phyloP scores from a whole-genome alignment of 2,797 vertebrate genomes.

The Sebastes elongatus region DNA sequence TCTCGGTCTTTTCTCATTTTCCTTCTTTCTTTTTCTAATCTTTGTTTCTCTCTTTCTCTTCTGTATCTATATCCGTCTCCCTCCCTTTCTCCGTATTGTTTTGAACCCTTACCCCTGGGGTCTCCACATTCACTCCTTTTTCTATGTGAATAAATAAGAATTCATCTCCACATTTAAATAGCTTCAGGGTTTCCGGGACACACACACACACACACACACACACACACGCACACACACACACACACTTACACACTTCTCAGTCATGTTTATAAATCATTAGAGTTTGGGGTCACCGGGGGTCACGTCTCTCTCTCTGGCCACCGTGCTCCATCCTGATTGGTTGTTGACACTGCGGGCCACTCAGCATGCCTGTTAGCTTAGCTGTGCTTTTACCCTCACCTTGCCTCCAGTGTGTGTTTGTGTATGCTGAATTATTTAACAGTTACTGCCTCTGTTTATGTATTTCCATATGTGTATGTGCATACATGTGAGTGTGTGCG shows the following conservation, averaged over 20 bases:
- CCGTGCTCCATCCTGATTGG: conserved; percentile 71
- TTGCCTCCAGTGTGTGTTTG: conserved; percentile 76
- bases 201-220: conserved; percentile 13
- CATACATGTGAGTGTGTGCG: conserved; percentile 18
- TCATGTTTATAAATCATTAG: conserved; percentile 80
- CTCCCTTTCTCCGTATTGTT: conserved; percentile 57
- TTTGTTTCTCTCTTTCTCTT: conserved; percentile 37
- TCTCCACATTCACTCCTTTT: conserved; percentile 67
- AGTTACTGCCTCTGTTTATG: conserved; percentile 63
- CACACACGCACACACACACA: conserved; percentile 39
- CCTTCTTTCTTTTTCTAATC: conserved; percentile 13
- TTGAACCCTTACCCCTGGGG: conserved; percentile 74
- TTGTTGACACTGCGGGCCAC: conserved; percentile 71
- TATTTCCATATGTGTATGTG: conserved; percentile 58
- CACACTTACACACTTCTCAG: conserved; percentile 43
- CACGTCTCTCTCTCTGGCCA: conserved; percentile 65
- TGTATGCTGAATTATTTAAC: conserved; percentile 76
- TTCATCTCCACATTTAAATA: conserved; percentile 78
- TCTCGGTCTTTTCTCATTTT: not conserved
- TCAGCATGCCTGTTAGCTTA: conserved; percentile 71
- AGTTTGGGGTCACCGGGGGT: conserved; percentile 71
- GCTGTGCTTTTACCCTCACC: conserved; percentile 69
- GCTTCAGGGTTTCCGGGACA: conserved; percentile 57
- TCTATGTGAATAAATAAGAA: conserved; percentile 79
- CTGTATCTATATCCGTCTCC: conserved; percentile 18